Base-by-base conservation (phyloP, 2,113 vertebrate species). In the Psettodes erumei region DNA sequence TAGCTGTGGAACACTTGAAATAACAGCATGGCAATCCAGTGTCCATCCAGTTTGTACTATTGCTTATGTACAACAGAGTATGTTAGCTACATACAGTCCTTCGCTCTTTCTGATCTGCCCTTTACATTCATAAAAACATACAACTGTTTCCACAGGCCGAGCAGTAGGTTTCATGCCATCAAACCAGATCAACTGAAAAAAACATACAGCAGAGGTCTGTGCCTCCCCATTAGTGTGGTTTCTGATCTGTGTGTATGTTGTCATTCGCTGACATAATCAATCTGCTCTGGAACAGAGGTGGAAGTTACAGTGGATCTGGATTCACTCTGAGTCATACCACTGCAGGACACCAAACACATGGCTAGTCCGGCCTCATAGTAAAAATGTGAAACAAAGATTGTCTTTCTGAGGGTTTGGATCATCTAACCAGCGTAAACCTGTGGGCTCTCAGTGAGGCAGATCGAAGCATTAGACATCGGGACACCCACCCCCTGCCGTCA, bases 321-420 rank as follows among this genome's bases (percentile, higher is more conserved):
- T 75, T 42, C 23, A 71, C 47, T 78, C 53, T 75, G 80, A 85
- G 59, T 79, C 77, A 79, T 13, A 3, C 16, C 62, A 45, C 66
- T 45, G 15, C 16, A 45, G 37, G 53, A 73, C 45, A 50, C 71
- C 32, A n/a, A 73, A 50, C 56, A 76, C 33, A 35, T 1, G 19
- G 32, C 45, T 28, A 6, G n/a, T 54, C 27, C 38, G 18, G 35
- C 18, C 60, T 59, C 9, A 42, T 62, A 64, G 72, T 78, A 65
- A 77, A 84, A 38, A 32, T 55, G 45, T 61, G 45, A 63, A 81
- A 43, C n/a, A 18, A 40, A 79, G 47, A n/a, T n/a, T 21, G 13
- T 32, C 60, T 45, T 28, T 56, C 37, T 45, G 33, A 25, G 61
- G 48, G 23, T 32, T 59, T 56, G 54, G 71, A 51, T 25, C 9